These are phyloP conservation scores for Pithys albifrons DNA, from an alignment of 2,113 vertebrate species.

Conservation along the genomic window DNA sequence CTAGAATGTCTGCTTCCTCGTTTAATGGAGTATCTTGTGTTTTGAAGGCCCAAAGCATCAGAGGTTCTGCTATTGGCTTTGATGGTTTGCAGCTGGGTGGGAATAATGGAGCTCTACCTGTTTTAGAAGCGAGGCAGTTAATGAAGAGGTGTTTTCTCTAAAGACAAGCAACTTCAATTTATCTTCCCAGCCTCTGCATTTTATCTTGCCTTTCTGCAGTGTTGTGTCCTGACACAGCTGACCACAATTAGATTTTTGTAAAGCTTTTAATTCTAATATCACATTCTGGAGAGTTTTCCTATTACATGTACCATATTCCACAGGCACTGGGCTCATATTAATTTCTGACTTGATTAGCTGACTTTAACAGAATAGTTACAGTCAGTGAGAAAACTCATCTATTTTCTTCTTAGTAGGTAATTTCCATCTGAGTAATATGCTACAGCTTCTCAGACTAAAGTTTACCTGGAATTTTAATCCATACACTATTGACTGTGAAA, in stretches of 20 bases:
- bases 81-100: not conserved
- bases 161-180: not conserved
- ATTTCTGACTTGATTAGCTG: not conserved
- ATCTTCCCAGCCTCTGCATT: not conserved
- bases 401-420: constrained; percentile 26
- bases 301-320: not conserved
- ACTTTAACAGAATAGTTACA: not conserved
- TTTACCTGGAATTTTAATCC: not conserved
- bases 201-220: not conserved
- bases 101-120: not conserved
- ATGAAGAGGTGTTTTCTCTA: not conserved
- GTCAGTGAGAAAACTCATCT: not conserved
- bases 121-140: not conserved
- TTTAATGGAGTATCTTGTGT: not conserved
- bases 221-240: not conserved
- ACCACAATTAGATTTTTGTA: not conserved
- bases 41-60: not conserved
- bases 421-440: constrained; percentile 10
- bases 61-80: not conserved
- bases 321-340: not conserved
- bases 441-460: not conserved
- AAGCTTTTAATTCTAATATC: not conserved
- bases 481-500: not conserved
- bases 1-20: not conserved
- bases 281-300: not conserved